A percentile compares a stretch with the other conserved stretches of the same genome.
Conservation (phyloP, 1,140 invertebrate genomes). For the Galendromus occidentalis region DNA sequence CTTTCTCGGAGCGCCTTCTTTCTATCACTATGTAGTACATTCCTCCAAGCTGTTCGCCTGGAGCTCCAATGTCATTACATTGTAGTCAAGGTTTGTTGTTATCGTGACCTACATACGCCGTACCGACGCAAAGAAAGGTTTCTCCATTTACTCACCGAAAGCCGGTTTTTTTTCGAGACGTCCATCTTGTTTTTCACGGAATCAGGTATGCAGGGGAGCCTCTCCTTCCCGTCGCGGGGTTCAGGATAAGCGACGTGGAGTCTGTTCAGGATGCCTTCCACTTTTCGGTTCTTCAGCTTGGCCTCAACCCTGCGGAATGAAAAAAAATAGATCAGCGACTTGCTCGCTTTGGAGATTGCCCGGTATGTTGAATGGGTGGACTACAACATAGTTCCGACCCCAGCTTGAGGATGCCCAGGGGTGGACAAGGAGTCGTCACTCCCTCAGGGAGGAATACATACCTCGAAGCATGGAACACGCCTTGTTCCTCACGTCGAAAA, state of each 20-base stretch:
- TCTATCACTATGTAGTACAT: no score
- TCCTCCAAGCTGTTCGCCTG: no score
- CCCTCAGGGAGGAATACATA: background rate
- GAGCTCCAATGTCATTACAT: no score
- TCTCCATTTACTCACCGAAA: no score
- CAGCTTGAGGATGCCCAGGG: no score
- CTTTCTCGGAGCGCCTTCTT: no score
- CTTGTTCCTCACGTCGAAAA: conserved; percentile 59
- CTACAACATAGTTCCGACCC: no score
- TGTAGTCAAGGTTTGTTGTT: no score
- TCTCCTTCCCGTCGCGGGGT: conserved; percentile 51
- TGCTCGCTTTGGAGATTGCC: no score
- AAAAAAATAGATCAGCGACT: background rate
- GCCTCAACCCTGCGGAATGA: conserved; percentile 51
- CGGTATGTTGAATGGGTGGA: no score
- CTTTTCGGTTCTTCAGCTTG: conserved; percentile 79
- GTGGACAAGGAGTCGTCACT: background rate
- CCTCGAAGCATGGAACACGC: conserved; percentile 64
- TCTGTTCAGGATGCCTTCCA: conserved; percentile 67
- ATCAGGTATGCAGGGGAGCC: conserved; percentile 55
- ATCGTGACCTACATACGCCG: no score
- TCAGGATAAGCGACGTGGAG: conserved; percentile 74
- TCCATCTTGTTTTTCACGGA: conserved; percentile 35
- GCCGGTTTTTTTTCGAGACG: conserved; percentile 26
- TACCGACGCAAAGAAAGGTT: no score